A percentile compares a stretch with the other conserved stretches of the same genome.
Conservation (phyloP, 1,140 invertebrate species). For the Arctopsyche grandis region DNA sequence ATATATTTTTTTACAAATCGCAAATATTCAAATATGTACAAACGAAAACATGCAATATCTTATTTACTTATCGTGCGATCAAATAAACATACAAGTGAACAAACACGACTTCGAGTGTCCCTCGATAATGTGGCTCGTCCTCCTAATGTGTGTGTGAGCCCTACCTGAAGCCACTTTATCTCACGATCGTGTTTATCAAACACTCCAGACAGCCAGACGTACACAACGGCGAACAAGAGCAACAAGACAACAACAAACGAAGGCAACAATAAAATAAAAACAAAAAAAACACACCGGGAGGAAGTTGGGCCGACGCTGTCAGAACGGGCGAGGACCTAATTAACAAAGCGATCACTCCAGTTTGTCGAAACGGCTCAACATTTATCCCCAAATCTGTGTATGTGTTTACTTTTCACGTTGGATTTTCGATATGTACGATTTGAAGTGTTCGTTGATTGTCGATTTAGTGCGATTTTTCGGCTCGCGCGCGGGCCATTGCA, state of each 20-base stretch:
- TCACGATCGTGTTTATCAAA: constrained; percentile 48
- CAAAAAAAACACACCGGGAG: background rate
- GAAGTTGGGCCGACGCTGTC: background rate
- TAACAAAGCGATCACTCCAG: constrained; percentile 26
- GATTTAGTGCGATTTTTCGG: no score
- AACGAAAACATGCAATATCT: background rate
- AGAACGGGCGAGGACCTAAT: constrained; percentile 22
- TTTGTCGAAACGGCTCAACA: background rate
- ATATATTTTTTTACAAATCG: no score
- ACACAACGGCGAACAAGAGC: constrained; percentile 26
- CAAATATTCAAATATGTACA: no score
- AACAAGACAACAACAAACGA: constrained; percentile 5
- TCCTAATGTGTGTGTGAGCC: constrained; percentile 12
- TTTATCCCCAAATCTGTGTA: no score
- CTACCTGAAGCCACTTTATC: constrained; percentile 42
- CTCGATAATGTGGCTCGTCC: background rate
- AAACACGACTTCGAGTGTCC: background rate
- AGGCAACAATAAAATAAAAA: constrained; percentile 19
- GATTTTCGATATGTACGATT: no score
- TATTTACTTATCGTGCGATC: background rate
- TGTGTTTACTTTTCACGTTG: no score
- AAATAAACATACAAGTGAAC: background rate
- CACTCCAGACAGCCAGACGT: constrained; percentile 44
- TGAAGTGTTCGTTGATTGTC: no score
- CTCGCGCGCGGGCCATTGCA: no score